Evolutionary conservation across 1,140 invertebrate species (phyloP), one percentile per base, ranked within the genome.

Genomic region (Calosoma granatense): DNA sequence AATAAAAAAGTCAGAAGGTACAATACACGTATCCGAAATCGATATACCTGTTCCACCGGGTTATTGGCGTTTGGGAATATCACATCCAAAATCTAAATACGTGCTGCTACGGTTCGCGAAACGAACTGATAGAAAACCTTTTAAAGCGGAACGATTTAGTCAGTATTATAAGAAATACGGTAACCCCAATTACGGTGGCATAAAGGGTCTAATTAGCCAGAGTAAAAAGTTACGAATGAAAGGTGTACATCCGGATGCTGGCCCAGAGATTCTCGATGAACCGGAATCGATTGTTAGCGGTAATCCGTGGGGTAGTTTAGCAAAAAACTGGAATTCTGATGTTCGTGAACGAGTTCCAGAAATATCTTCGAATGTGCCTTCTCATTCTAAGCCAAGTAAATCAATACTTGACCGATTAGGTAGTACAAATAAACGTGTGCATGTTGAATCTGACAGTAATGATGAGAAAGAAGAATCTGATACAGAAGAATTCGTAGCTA

Each of bases 21-120:
- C 67, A 74, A 69, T 80, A 51, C 65, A 67, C 55, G 62, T 75
- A 14, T 73, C 72, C 56, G 74, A 78, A 56, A 77, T 83, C 21
- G 66, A 72, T 22, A 74, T 76, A 60, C 76, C 79, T 2, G 72
- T 83, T 51, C 85, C 85, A 17, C 83, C 83, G 26, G 85, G 88
- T 39, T 78, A 81, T 65, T 92, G 88, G 88, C 74, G 88, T 59
- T 79, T 88, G 70, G 88, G 86, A 9, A 64, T 78, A 1, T 64
- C 77, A 58, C 73, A 74, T 70, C 68, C 73, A 11, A 84, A 86
- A 68, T 77, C 81, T 9, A 83, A 84, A 69, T 77, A 76, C 56
- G 78, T 91, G 55, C 77, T 90, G 56, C 72, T 92, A 59, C 72
- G 88, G 60, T 90, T 86, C 76, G 85, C 87, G 47, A 84, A 78